A percentile compares a stretch with the other conserved stretches of the same genome.
phyloP scores from a whole-genome alignment of 2,113 vertebrate species.

The Xyliphius kryptos region DNA sequence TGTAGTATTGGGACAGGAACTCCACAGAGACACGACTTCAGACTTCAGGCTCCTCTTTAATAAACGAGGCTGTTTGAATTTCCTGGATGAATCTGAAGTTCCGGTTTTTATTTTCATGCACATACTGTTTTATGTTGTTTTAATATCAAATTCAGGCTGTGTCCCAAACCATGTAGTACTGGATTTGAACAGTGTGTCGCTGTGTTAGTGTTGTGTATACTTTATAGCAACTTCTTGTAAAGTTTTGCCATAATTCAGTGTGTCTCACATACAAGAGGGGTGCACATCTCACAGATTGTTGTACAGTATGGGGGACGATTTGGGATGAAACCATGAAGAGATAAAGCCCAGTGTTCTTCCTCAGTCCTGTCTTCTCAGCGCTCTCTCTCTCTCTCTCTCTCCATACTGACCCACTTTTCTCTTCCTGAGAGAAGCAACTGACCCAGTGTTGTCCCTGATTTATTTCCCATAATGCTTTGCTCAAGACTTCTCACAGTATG shows the following conservation, averaged over 20 bases:
- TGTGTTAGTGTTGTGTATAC: no score
- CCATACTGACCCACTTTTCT: slow-evolving; percentile 29
- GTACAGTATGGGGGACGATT: background rate
- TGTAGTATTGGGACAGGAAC: no score
- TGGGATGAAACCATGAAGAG: background rate
- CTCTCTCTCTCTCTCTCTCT: slow-evolving; percentile 14
- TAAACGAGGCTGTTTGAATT: no score
- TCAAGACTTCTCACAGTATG: background rate
- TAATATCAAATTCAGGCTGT: background rate
- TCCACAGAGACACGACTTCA: no score
- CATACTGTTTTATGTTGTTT: no score
- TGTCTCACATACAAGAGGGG: no score
- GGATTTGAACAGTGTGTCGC: background rate
- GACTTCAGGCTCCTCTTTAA: no score
- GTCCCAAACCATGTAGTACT: background rate
- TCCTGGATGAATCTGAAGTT: no score
- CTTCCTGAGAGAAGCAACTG: slow-evolving; percentile 23
- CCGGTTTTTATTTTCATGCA: no score
- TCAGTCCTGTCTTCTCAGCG: background rate
- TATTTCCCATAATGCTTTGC: slow-evolving; percentile 19
- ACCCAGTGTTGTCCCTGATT: slow-evolving; percentile 21
- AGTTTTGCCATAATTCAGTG: no score
- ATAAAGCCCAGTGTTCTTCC: background rate
- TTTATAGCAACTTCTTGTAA: no score
- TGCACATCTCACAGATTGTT: background rate